Conservation (phyloP, 2,113 vertebrate species). For the Patagioenas fasciata region DNA sequence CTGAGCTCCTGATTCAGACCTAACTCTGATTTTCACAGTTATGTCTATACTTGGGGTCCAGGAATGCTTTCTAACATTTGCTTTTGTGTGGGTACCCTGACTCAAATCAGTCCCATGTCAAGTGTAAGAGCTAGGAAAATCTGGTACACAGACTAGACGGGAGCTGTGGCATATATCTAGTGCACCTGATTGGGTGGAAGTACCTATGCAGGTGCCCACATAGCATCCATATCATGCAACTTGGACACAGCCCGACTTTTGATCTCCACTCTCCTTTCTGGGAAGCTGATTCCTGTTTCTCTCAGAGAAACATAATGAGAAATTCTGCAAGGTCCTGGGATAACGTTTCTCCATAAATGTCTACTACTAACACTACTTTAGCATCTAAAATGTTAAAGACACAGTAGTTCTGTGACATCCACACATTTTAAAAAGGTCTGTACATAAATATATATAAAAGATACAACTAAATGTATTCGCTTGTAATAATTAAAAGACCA, state of each 20-base stretch:
- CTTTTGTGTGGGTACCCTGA: neutral
- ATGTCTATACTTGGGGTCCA: neutral
- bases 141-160: neutral
- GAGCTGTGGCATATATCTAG: neutral
- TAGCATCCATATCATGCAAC: neutral
- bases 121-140: neutral
- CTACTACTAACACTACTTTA: neutral
- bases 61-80: neutral
- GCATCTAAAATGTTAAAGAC: neutral
- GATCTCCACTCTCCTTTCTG: neutral
- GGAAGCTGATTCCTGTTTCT: neutral
- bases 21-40: neutral
- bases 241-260: neutral
- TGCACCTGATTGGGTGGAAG: neutral
- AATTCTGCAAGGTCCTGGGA: neutral
- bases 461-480: neutral
- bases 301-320: neutral
- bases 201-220: fast-evolving
- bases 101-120: neutral
- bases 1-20: neutral
- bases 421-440: neutral
- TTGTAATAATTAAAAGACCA: neutral
- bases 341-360: neutral
- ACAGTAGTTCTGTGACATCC: neutral
- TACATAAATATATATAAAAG: neutral